Base-by-base conservation (phyloP, 2,113 vertebrate species). In the Gnathonemus echidnorhynchus region DNA sequence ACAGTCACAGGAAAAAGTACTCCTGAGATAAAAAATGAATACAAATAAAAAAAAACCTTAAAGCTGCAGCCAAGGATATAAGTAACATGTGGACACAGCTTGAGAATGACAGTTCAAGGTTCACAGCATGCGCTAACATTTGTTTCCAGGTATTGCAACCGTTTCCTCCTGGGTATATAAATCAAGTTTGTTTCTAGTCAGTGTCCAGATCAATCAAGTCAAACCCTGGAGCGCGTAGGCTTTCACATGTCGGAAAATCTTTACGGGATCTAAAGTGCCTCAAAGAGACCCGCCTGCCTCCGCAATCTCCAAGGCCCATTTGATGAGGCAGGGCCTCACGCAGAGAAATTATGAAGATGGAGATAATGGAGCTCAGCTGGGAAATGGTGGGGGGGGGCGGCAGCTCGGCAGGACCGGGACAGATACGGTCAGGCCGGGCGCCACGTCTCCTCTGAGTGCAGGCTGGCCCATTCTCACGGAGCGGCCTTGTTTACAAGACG, bases 121-220 rank as follows among this genome's bases (percentile, higher is more conserved):
- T 91, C 91, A 92, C 94, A 93, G 93, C 93, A 92, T 93, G 93
- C 92, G 92, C 91, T 86, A 93, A 94, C 93, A 90, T 93, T 93
- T 91, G 90, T 94, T 94, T 93, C 93, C 92, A 93, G 91, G 91
- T 92, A 92, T 91, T 91, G 92, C 91, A 91, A 91, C 90, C 52
- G 70, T 88, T 66, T 91, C 85, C 94, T 92, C 93, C 86, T 58
- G 91, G 92, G 93, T 93, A 92, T 93, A 93, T 93, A 93, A 93
- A 93, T 92, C 91, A 93, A 90, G 66, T 92, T 48, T 48, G 93
- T 92, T 92, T 93, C 91, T 91, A 94, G 92, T 92, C 93, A 93
- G 93, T 93, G 92, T 94, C 93, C 92, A 93, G 93, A 95, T 94
- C 92, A 89, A 91, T 91, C 77, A 74, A 92, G 91, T 91, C 92